Evolutionary conservation across 1,140 invertebrate species (phyloP), one percentile per base, ranked within the genome.

Genomic region (Rhizoglyphus robini): DNA sequence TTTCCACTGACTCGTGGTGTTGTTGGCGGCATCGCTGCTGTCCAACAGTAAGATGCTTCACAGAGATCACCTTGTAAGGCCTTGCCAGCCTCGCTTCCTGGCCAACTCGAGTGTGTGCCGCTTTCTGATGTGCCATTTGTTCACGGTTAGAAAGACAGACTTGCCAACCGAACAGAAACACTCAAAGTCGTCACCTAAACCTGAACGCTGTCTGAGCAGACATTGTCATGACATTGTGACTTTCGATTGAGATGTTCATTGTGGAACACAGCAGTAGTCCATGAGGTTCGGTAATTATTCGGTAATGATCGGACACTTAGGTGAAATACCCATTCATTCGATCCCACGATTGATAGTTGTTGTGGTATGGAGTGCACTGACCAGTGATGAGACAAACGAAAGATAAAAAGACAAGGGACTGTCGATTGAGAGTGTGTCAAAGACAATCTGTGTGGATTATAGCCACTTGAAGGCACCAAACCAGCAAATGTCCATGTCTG

Each of bases 41-140:
- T 96, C 96, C 77, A 97, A 97, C 27, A 96, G 82, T 27, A 98
- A 81, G 23, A 92, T 95, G 15, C 92, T 96, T 64, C 94, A 93
- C 76, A 96, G 96, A 62, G 97, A 80, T 77, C 91, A 95, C 13
- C 96, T 92, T 92, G 92, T 96, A 77, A 96, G 97, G 54, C 89
- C 89, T 77, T 96, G 96, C 94, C 94, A 97, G 65, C 90, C 91
- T 46, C 93, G 82, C 75, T 94, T 93, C 20, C 91, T 82, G 3
- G 93, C 93, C 74, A 96, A 78, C 76, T 96, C 93, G 69, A 96
- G 89, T 66, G 72, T 73, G 77, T 93, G 90, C 76, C 96, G 95
- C 78, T 95, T 95, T 68, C 93, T 84, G 67, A 96, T 79, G 70
- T 97, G 79, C 94, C 94, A 97, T 79, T 98, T 97, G 79, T 98